phyloP scores from a whole-genome alignment of 2,888 invertebrate species.

The Leptinotarsa rubiginosa region DNA sequence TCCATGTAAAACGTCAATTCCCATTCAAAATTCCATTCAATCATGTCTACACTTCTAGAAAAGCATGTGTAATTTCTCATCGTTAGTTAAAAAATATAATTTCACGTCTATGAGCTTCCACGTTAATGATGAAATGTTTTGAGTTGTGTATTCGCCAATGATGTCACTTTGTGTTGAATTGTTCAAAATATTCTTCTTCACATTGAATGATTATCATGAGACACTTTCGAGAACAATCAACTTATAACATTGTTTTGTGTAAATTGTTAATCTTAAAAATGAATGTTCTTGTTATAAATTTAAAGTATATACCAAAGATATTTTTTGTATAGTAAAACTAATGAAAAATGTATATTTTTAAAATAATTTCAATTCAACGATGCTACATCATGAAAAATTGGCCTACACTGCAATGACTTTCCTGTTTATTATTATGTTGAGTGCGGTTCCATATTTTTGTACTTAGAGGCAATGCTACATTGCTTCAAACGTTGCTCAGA shows the following conservation, averaged over 20 bases:
- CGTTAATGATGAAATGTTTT: conserved; percentile 4
- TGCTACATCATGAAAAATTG: conserved; percentile 46
- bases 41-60: conserved; percentile 22
- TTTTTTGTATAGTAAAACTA: conserved; percentile 63
- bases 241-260: conserved; percentile 43
- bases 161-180: neutral
- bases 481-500: conserved; percentile 54
- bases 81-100: conserved; percentile 24
- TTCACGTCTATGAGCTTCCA: conserved; percentile 53
- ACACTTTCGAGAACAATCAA: conserved; percentile 17
- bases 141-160: neutral
- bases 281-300: conserved; percentile 62
- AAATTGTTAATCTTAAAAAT: conserved; percentile 54
- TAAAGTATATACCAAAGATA: conserved; percentile 65
- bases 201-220: neutral
- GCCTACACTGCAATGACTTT: conserved; percentile 45
- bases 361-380: conserved; percentile 56
- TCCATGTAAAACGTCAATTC: conserved; percentile 52
- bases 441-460: conserved; percentile 51
- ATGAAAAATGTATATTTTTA: conserved; percentile 63
- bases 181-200: neutral
- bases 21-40: conserved; percentile 34
- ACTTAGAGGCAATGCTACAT: conserved; percentile 50
- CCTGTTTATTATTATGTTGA: conserved; percentile 41
- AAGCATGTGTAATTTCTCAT: conserved; percentile 6